Conservation (phyloP, 2,888 invertebrate genomes). For the Venustoraphidia nigricollis region DNA sequence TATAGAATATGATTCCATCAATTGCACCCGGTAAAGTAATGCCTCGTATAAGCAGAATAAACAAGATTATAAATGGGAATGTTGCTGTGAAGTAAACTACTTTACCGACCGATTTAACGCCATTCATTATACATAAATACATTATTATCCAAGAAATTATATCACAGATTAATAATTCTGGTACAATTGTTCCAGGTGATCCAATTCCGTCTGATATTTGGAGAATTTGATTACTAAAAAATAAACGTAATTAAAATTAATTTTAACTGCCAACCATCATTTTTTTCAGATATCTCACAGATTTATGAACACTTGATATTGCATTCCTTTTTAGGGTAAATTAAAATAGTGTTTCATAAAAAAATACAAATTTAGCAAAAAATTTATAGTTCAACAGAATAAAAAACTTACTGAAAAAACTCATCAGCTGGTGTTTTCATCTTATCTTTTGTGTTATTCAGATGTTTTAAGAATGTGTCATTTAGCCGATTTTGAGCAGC, state of each 20-base stretch:
- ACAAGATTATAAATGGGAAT: constrained; percentile 63
- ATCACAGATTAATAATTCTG: constrained; percentile 63
- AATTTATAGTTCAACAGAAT: too few species aligned
- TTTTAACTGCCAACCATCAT: too few species aligned
- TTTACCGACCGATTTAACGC: constrained; percentile 77
- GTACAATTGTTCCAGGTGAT: constrained; percentile 61
- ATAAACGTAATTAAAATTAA: constrained; percentile 7
- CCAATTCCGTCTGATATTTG: constrained; percentile 59
- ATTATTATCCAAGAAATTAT: constrained; percentile 64
- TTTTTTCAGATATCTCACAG: too few species aligned
- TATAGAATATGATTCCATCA: constrained; percentile 60
- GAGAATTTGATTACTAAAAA: constrained; percentile 57
- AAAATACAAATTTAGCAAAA: too few species aligned
- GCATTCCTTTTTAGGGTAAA: too few species aligned
- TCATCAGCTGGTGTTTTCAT: constrained; percentile 62
- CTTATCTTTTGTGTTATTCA: constrained; percentile 22
- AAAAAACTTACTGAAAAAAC: constrained; percentile 60
- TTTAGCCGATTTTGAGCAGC: constrained; percentile 5
- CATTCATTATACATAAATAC: constrained; percentile 72
- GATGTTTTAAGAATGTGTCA: constrained; percentile 16
- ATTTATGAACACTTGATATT: too few species aligned
- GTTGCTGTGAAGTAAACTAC: constrained; percentile 80
- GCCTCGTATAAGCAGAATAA: constrained; percentile 56
- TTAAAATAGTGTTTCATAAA: too few species aligned
- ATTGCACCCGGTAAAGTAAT: constrained; percentile 67